Base-by-base conservation (phyloP, 1,140 invertebrate species). In the Aporrectodea caliginosa region DNA sequence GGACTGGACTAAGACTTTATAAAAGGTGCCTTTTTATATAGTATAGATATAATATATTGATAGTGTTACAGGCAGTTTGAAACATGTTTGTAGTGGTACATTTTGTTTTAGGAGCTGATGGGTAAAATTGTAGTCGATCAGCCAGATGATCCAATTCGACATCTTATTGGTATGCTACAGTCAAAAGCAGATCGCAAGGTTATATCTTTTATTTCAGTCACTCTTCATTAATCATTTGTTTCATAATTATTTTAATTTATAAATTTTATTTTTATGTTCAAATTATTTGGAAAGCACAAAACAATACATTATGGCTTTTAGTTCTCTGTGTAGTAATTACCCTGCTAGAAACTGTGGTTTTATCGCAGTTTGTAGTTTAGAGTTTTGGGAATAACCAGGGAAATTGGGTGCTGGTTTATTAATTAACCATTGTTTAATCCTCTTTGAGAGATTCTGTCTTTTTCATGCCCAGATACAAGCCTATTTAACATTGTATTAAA, bases 81-180 rank as follows among this genome's bases (percentile, higher is more conserved):
- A 22, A 12, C 22, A 22, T 58, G 6, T 58, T 22, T 12, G 43
- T 12, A 22, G 30, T 29, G 30, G 72, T 77, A 70, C 79, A n/a
- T 73, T 69, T 72, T 75, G 29, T 83, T 84, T 73, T 79, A 87
- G 86, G 85, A 86, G 33, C 79, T 87, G 77, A 87, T 87, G 86
- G 85, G 84, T 78, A 86, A 84, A 79, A 80, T 86, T n/a, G 69
- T 87, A 30, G 82, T 84, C 82, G 85, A 86, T 70, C 83, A 84
- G 79, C 86, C 86, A 77, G 85, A 86, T 27, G 85, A 87, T 69
- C 86, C 86, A 0, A 75, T 84, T 77, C 72, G 85, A 1, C 86
- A 86, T 69, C 43, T 87, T 6, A 83, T 86, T 16, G 83, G 82
- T 79, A 77, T 82, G 30, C 72, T 87, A 16, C 84, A 86, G 75